Base-by-base conservation (phyloP, 2,113 vertebrate genomes). In the Stegastes partitus region DNA sequence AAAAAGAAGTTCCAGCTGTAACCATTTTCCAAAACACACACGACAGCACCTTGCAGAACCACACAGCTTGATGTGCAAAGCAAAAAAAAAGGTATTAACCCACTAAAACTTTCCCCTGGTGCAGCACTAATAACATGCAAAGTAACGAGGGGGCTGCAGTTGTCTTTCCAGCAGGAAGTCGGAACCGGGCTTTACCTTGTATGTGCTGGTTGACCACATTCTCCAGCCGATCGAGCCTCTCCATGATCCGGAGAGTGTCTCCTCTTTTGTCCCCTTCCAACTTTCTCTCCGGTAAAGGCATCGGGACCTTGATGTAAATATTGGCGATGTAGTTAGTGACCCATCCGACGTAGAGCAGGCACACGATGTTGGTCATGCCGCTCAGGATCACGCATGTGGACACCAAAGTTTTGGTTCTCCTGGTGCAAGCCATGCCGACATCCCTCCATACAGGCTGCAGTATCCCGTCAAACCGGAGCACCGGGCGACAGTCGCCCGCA, bases 401-500 rank as follows among this genome's bases (percentile, higher is more conserved):
- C 94, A 99, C 97, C 93, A 99, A 97, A 96, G 98, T 98, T 98
- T 99, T 99, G 94, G 97, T 97, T 95, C 97, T 98, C 95, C 98
- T 98, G 93, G 96, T 97, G 95, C 97, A 99, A 95, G 96, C 96
- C 98, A 99, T 99, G 81, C 96, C 97, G 94, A 94, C 93, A 94
- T 96, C 94, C 94, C 97, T 98, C 96, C 98, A 97, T 97, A 93
- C 92, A 96, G 95, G 89, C 90, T 89, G 85, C 92, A 76, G 71
- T 53, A 79, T 92, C 87, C 92, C 90, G 26, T 87, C 64, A 78
- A 54, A 87, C 86, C 89, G 51, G 92, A 87, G 90, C 63, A 89
- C 78, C 61, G 82, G 91, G 87, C 92, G 85, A 84, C 81, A 70
- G 65, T 5, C 76, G 64, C 78, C 74, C 75, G 83, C 64, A 67